Evolutionary conservation across 2,888 invertebrate species (phyloP).

Genomic region (Petrophora chlorosata): DNA sequence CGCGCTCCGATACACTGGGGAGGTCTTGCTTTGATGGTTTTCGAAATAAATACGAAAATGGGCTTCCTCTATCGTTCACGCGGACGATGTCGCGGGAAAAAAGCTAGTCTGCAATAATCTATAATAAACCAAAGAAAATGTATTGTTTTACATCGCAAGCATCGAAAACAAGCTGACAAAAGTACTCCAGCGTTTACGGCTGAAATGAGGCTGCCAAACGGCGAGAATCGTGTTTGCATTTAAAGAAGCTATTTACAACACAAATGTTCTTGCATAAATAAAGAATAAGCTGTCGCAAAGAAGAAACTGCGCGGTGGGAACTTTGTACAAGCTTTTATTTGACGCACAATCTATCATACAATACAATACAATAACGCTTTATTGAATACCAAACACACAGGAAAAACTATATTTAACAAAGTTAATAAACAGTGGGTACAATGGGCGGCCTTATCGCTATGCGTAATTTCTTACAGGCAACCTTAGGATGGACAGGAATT

Average conservation of each 20-base stretch:
- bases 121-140: background rate
- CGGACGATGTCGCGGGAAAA: background rate
- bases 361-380: background rate
- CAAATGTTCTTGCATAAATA: constrained; percentile 64
- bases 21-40: too few species aligned
- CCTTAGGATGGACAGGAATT: too few species aligned
- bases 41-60: too few species aligned
- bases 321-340: background rate
- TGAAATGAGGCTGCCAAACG: constrained; percentile 21
- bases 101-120: background rate
- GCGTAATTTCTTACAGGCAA: too few species aligned
- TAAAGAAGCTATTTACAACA: constrained; percentile 65
- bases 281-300: constrained; percentile 36
- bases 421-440: too few species aligned
- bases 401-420: too few species aligned
- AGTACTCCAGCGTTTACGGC: constrained; percentile 11
- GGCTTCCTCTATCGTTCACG: background rate
- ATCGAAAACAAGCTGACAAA: constrained; percentile 17
- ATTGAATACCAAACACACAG: too few species aligned
- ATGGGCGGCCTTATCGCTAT: too few species aligned
- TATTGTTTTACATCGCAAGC: background rate
- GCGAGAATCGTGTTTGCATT: constrained; percentile 66
- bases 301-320: constrained; percentile 1
- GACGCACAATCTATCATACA: background rate
- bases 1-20: too few species aligned